phyloP scores from a whole-genome alignment of 2,113 vertebrate species.

The Oxyura jamaicensis region DNA sequence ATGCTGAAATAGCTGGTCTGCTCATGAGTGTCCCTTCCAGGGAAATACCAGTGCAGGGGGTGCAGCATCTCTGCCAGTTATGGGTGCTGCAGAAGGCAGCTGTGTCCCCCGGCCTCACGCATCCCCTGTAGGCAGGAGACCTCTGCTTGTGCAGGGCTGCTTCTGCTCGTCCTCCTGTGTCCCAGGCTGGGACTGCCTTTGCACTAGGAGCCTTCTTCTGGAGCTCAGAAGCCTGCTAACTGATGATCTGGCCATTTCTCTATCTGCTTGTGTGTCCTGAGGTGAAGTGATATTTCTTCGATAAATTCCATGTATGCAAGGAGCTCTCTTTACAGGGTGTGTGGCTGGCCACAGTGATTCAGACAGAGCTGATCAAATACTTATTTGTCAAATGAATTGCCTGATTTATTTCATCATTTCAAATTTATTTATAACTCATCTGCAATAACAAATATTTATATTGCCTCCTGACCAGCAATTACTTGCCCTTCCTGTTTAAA shows the following conservation, averaged over 20 bases:
- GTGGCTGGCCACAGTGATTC: background rate
- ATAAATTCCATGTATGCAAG: background rate
- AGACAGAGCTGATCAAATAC: background rate
- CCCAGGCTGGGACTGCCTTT: background rate
- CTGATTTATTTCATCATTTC: conserved; percentile 34
- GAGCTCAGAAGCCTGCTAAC: fast-evolving
- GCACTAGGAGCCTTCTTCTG: background rate
- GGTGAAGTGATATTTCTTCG: background rate
- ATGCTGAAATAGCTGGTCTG: background rate
- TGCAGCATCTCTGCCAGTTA: fast-evolving
- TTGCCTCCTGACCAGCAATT: background rate
- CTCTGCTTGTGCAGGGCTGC: fast-evolving
- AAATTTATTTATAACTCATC: conserved; percentile 41
- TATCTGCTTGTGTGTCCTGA: background rate
- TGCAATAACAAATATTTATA: conserved; percentile 47
- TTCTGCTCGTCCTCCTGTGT: fast-evolving
- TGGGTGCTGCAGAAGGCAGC: background rate
- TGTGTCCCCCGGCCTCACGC: fast-evolving
- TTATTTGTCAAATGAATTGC: background rate
- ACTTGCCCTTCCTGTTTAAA: conserved; percentile 1
- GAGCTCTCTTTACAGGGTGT: background rate
- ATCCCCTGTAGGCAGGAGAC: too few relatives aligned
- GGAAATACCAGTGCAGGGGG: fast-evolving
- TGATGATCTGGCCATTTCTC: background rate
- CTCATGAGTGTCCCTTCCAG: fast-evolving